Conservation (phyloP, 2,888 invertebrate species). For the Zaprionus bogoriensis region DNA sequence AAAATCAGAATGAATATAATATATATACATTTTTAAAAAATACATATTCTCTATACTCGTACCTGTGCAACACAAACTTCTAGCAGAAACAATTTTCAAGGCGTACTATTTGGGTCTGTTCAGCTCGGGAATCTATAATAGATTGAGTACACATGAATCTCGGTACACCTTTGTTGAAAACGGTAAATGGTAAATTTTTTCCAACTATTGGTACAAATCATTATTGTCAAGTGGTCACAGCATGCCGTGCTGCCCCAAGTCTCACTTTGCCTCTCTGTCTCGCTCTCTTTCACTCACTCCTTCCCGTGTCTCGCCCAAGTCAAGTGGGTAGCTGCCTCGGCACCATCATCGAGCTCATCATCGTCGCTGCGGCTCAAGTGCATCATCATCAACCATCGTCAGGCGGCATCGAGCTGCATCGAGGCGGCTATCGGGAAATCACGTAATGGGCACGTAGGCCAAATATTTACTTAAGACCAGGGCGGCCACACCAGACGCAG, state of each 20-base stretch:
- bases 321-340: constrained; percentile 35
- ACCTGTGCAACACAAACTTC: too few relatives aligned
- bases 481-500: constrained; percentile 13
- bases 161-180: too few relatives aligned
- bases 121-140: too few relatives aligned
- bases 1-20: too few relatives aligned
- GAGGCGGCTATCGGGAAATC: constrained; percentile 69
- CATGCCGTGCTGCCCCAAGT: background rate
- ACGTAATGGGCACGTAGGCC: constrained; percentile 75
- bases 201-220: too few relatives aligned
- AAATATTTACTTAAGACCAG: constrained; percentile 71
- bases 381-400: constrained; percentile 29
- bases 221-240: too few relatives aligned
- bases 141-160: too few relatives aligned
- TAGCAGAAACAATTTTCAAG: too few relatives aligned
- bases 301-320: constrained; percentile 13
- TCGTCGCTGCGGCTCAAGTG: constrained; percentile 45
- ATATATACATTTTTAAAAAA: too few relatives aligned
- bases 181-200: too few relatives aligned
- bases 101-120: too few relatives aligned
- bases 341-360: constrained; percentile 28
- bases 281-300: background rate
- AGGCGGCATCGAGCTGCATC: background rate
- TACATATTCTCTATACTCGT: too few relatives aligned
- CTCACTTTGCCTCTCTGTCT: background rate